Percentiles rank a stretch among this genome's conserved stretches.
Conservation (phyloP, 2,113 vertebrate species). For the Rhinogobius similis region DNA sequence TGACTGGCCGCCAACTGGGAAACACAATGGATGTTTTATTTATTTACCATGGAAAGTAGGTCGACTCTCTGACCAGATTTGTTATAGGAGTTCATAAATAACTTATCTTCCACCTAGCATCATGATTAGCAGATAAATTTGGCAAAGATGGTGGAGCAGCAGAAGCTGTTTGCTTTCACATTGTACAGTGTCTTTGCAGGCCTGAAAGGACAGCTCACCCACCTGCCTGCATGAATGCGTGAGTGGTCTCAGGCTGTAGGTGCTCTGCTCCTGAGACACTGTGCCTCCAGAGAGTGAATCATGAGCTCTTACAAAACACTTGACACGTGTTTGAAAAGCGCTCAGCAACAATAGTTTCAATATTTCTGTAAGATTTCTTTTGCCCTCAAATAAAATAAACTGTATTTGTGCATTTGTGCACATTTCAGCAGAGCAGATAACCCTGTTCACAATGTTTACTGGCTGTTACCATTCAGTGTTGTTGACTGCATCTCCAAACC, state of each 20-base stretch:
- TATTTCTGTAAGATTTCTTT: neutral
- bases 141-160: neutral
- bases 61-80: neutral
- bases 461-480: conserved; percentile 64
- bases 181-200: neutral
- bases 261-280: neutral
- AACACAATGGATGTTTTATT: neutral
- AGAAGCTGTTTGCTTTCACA: neutral
- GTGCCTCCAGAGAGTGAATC: neutral
- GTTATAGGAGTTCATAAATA: neutral
- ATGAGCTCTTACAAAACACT: neutral
- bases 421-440: neutral
- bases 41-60: neutral
- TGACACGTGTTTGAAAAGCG: neutral
- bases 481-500: conserved; percentile 75
- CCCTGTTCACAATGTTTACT: neutral
- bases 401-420: too few species aligned
- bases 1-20: conserved; percentile 80
- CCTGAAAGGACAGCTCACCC: neutral
- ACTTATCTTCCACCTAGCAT: neutral
- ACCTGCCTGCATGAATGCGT: neutral
- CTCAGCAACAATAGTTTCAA: too few species aligned
- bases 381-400: neutral
- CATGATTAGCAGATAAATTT: neutral
- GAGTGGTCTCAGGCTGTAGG: neutral